These are phyloP conservation scores for Shargacucullia verbasci DNA, from an alignment of 2,888 invertebrate species.

Conservation along the genomic window DNA sequence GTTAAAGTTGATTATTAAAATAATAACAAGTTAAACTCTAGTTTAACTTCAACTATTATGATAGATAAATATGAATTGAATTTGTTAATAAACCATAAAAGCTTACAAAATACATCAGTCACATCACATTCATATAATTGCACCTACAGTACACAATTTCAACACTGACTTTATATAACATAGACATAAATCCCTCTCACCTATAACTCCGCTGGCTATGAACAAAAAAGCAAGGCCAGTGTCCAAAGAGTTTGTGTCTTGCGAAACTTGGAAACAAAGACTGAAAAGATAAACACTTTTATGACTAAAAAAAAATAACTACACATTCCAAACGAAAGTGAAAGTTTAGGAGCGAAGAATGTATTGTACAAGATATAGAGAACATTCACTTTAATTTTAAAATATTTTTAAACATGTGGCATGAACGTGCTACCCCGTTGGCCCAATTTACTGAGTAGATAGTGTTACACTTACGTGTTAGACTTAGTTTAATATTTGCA, in stretches of 20 bases:
- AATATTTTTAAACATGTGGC: slow-evolving; percentile 15
- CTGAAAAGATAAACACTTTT: slow-evolving; percentile 69
- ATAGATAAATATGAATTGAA: too few species aligned
- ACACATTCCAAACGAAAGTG: slow-evolving; percentile 48
- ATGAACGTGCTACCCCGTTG: slow-evolving; percentile 15
- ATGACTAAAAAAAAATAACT: slow-evolving; percentile 27
- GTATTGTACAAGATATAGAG: slow-evolving; percentile 3
- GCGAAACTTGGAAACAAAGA: slow-evolving; percentile 80
- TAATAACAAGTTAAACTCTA: too few species aligned
- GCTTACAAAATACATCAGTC: not conserved
- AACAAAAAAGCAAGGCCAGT: slow-evolving; percentile 84
- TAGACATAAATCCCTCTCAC: slow-evolving; percentile 75
- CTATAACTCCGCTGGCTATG: slow-evolving; percentile 82
- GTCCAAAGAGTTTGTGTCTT: slow-evolving; percentile 79
- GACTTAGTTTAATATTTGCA: slow-evolving; percentile 18
- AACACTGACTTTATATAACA: slow-evolving; percentile 63
- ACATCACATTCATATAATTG: slow-evolving; percentile 41
- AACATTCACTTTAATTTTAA: slow-evolving; percentile 1
- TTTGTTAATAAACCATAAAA: slow-evolving; percentile 3
- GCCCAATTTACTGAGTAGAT: slow-evolving; percentile 30
- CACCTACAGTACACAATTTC: slow-evolving; percentile 41
- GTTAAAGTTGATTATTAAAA: too few species aligned
- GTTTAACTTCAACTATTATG: too few species aligned
- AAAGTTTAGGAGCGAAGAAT: slow-evolving; percentile 47
- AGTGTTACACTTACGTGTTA: slow-evolving; percentile 10